A percentile compares a stretch with the other conserved stretches of the same genome.
These are phyloP conservation scores for Axis porcinus DNA, from an alignment of 2,113 vertebrate species.

Conservation along the genomic window DNA sequence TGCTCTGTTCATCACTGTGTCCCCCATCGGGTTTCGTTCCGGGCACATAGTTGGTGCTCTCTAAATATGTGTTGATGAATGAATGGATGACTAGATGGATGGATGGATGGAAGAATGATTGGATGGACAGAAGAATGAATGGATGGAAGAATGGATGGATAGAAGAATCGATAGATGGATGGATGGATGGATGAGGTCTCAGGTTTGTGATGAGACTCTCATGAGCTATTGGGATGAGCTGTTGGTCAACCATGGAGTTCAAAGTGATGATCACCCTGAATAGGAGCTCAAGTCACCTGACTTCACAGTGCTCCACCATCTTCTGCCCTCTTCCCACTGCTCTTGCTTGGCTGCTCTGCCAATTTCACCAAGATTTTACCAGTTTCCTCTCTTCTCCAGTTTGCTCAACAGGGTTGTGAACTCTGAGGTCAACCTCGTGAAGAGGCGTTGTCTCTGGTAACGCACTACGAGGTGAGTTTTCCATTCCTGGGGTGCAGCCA, in stretches of 20 bases:
- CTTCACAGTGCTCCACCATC: background rate
- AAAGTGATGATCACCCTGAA: too few relatives aligned
- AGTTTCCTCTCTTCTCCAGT: background rate
- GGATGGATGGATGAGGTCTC: background rate
- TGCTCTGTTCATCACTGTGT: background rate
- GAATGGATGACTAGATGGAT: background rate
- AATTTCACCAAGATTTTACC: background rate
- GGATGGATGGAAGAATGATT: background rate
- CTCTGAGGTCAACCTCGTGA: accelerated
- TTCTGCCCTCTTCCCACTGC: too few relatives aligned
- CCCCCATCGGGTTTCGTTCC: background rate
- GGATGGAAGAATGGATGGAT: too few relatives aligned
- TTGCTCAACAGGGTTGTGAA: accelerated
- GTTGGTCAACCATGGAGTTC: background rate
- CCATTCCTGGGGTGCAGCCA: background rate
- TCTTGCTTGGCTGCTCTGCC: accelerated
- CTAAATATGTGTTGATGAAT: background rate
- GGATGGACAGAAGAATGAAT: too few relatives aligned
- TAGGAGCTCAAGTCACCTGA: background rate
- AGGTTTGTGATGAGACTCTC: background rate
- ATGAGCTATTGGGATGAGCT: background rate
- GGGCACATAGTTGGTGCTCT: background rate
- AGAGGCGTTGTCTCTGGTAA: accelerated
- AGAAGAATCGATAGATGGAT: too few relatives aligned
- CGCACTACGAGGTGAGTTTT: background rate